These are phyloP conservation scores for Nothoprocta pentlandii DNA, from an alignment of 2,113 vertebrate genomes.

Conservation along the genomic window DNA sequence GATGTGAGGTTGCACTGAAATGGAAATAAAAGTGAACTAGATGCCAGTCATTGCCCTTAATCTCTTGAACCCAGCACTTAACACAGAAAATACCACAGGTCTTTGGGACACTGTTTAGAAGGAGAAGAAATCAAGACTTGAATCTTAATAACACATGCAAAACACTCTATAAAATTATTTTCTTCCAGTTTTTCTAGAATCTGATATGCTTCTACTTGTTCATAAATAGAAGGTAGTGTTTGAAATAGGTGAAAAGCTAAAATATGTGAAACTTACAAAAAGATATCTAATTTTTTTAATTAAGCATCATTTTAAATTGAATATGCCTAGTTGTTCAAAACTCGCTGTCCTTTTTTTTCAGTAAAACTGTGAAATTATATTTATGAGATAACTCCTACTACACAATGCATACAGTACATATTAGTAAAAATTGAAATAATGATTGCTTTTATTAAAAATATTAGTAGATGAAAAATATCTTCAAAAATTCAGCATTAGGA, in stretches of 20 bases:
- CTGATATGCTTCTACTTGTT: slow-evolving; percentile 13
- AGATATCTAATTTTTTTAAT: background rate
- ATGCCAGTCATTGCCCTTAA: slow-evolving; percentile 82
- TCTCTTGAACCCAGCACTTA: slow-evolving; percentile 85
- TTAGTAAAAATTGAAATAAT: background rate
- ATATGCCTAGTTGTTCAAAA: background rate
- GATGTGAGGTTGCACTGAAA: slow-evolving; percentile 88
- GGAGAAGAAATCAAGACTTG: slow-evolving; percentile 74
- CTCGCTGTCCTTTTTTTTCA: background rate
- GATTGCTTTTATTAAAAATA: background rate
- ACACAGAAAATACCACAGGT: slow-evolving; percentile 79
- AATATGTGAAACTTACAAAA: slow-evolving; percentile 12
- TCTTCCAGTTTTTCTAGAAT: slow-evolving; percentile 55
- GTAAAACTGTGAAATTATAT: background rate
- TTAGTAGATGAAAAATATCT: background rate
- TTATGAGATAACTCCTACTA: background rate
- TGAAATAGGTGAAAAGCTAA: slow-evolving; percentile 11
- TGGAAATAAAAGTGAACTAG: slow-evolving; percentile 86
- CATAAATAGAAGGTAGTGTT: slow-evolving; percentile 6
- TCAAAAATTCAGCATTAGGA: background rate
- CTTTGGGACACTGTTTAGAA: slow-evolving; percentile 77
- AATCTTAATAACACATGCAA: slow-evolving; percentile 81
- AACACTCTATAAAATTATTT: slow-evolving; percentile 77
- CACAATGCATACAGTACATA: background rate
- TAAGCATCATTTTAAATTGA: background rate